A percentile compares a stretch with the other conserved stretches of the same genome.
Conservation (phyloP, 30 jellyfish, hydroid and myxozoan species). For the Sanderia malayensis region DNA sequence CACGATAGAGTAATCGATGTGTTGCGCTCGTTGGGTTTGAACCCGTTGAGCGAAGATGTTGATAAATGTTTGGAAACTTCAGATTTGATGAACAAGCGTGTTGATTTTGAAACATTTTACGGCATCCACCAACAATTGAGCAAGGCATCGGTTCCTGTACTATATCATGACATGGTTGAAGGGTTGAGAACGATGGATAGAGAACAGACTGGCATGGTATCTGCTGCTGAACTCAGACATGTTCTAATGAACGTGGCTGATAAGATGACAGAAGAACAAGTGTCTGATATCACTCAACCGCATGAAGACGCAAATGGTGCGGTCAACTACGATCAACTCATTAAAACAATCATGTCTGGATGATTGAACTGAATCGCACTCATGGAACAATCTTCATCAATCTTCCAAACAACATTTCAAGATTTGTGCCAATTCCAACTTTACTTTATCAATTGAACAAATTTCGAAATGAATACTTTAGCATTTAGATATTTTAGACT, state of each 20-base stretch:
- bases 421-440: neutral
- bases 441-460: neutral
- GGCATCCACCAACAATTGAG: conserved; percentile 77
- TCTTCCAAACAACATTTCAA: neutral
- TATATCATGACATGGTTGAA: conserved; percentile 89
- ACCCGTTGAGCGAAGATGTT: conserved; percentile 85
- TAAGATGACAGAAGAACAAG: conserved; percentile 88
- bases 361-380: neutral
- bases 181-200: conserved; percentile 88
- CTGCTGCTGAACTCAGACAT: conserved; percentile 86
- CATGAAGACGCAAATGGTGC: conserved; percentile 71
- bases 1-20: conserved; percentile 65
- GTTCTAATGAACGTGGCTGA: conserved; percentile 84
- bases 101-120: conserved; percentile 85
- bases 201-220: conserved; percentile 79
- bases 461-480: neutral
- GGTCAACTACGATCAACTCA: conserved; percentile 1
- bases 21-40: conserved; percentile 87
- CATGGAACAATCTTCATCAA: neutral
- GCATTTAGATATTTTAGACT: no score
- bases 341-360: conserved; percentile 3
- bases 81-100: conserved; percentile 63
- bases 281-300: conserved; percentile 63
- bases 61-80: conserved; percentile 79
- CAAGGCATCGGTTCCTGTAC: conserved; percentile 57